A percentile compares a stretch with the other conserved stretches of the same genome.
These are phyloP conservation scores for Helarctos malayanus DNA, from an alignment of 2,797 vertebrate genomes.

Conservation along the genomic window DNA sequence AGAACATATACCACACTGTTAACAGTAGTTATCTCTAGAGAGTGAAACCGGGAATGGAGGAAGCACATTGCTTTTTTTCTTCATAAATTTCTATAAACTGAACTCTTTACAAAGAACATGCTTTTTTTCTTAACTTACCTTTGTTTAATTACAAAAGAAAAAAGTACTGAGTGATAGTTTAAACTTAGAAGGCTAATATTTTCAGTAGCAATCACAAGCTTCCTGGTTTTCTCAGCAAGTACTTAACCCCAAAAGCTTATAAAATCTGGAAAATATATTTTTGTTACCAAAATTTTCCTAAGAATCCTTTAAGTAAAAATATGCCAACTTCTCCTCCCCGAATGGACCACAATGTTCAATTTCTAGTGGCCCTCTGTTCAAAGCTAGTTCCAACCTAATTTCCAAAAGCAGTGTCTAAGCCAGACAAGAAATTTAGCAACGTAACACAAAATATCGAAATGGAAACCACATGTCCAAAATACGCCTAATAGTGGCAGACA, in stretches of 20 bases:
- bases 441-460: slow-evolving; percentile 62
- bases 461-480: slow-evolving; percentile 54
- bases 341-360: slow-evolving; percentile 17
- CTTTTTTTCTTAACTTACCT: neutral
- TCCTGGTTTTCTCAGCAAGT: slow-evolving; percentile 41
- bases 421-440: slow-evolving; percentile 65
- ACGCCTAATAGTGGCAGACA: slow-evolving; percentile 4
- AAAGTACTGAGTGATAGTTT: neutral
- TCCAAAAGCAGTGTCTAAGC: slow-evolving; percentile 61
- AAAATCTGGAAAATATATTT: slow-evolving; percentile 67
- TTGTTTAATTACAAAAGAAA: slow-evolving; percentile 48
- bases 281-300: slow-evolving; percentile 63
- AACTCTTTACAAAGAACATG: slow-evolving; percentile 23
- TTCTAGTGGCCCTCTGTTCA: slow-evolving; percentile 30
- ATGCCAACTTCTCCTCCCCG: slow-evolving; percentile 41
- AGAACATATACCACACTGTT: neutral
- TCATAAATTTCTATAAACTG: neutral
- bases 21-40: neutral
- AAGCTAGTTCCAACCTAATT: slow-evolving; percentile 34
- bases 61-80: neutral
- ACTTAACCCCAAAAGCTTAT: slow-evolving; percentile 56
- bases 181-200: neutral
- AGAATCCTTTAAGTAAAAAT: slow-evolving; percentile 57
- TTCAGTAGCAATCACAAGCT: slow-evolving; percentile 48
- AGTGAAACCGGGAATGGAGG: neutral